A percentile compares a stretch with the other conserved stretches of the same genome.
phyloP scores from a whole-genome alignment of 2,797 vertebrate genomes.

The Acanthis flammea region DNA sequence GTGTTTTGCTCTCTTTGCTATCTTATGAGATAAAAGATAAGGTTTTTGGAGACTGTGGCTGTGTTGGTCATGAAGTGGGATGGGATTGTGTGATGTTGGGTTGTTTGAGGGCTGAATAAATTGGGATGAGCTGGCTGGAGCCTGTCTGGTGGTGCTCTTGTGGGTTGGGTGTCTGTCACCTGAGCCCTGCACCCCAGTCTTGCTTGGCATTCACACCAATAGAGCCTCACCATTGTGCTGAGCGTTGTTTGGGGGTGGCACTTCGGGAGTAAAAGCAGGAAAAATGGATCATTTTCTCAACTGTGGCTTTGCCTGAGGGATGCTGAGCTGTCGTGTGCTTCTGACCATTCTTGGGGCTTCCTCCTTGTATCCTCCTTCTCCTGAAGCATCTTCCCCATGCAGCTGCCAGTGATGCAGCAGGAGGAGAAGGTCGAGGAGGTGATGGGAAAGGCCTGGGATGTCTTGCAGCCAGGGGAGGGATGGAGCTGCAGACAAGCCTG shows the following conservation, averaged over 20 bases:
- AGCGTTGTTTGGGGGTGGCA: fast-evolving
- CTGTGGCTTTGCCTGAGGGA: not conserved
- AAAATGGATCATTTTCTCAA: not conserved
- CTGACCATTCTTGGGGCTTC: fast-evolving
- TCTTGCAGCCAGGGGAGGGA: not conserved
- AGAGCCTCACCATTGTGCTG: not conserved
- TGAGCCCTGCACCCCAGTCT: not conserved
- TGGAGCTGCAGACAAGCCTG: not conserved
- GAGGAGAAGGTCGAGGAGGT: fast-evolving
- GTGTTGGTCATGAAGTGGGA: not conserved
- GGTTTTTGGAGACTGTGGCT: not conserved
- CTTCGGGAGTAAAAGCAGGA: not conserved
- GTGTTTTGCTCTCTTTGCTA: not conserved
- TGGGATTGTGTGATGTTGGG: not conserved
- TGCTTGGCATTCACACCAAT: not conserved
- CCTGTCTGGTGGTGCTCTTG: fast-evolving
- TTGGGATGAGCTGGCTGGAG: not conserved
- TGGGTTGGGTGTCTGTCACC: not conserved
- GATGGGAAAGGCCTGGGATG: not conserved
- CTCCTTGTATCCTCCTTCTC: not conserved
- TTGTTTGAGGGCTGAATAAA: not conserved
- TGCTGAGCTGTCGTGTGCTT: not conserved
- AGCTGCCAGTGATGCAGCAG: not conserved
- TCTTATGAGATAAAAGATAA: not conserved
- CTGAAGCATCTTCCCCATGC: not conserved